A percentile compares a stretch with the other conserved stretches of the same genome.
Evolutionary conservation across 1,140 invertebrate species (phyloP).

Genomic region (Pantala flavescens): DNA sequence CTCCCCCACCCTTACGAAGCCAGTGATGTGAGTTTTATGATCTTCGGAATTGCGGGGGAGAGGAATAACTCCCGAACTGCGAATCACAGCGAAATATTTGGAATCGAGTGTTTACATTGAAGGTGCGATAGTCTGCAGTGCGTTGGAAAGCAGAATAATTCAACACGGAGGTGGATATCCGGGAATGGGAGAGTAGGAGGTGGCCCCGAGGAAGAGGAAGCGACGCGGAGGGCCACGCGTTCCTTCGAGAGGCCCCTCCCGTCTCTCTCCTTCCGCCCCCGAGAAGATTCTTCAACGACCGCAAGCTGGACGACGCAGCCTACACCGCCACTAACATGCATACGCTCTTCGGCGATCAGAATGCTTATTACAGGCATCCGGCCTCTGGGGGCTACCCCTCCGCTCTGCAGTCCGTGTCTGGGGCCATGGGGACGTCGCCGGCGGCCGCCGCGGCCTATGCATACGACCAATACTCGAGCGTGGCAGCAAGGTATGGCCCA

Average conservation of each 20-base stretch:
- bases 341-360: constrained; percentile 74
- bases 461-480: constrained; percentile 56
- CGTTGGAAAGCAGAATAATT: no score
- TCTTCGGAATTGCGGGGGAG: neutral
- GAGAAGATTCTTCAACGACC: neutral
- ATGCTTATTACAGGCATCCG: constrained; percentile 44
- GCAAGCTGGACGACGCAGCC: neutral
- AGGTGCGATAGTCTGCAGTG: no score
- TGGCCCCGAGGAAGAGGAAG: neutral
- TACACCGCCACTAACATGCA: constrained; percentile 49
- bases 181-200: neutral
- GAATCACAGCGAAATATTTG: no score
- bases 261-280: neutral
- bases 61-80: no score
- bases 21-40: no score
- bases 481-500: constrained; percentile 41
- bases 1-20: no score
- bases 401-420: constrained; percentile 31
- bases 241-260: no score
- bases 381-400: constrained; percentile 36
- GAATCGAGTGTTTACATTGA: no score
- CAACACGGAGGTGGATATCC: no score
- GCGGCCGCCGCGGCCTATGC: constrained; percentile 36
- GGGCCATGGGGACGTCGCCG: constrained; percentile 26
- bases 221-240: neutral